Evolutionary conservation across 2,797 vertebrate species (phyloP), one percentile per base, ranked within the genome.

Genomic region (Enteromius radiatus): DNA sequence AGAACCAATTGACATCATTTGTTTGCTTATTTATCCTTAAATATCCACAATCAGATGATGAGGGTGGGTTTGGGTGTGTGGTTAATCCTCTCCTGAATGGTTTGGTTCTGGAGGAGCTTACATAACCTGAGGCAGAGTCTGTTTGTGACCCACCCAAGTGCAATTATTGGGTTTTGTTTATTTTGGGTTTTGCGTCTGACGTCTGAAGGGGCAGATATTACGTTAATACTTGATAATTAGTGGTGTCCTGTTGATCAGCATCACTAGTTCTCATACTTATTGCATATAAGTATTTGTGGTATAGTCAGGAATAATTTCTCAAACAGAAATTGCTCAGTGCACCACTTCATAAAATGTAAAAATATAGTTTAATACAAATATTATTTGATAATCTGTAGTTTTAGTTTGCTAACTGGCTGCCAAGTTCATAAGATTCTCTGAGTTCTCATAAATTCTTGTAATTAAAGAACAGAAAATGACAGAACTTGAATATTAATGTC

Each of bases 401-500:
- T 52, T 67, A 47, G 17, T 14, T 9, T 11, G 8, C 10, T 26
- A 43, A 28, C 17, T 14, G 10, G 9, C 10, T 59, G 49, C 36
- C 64, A 68, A 59, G 3, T 15, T 41, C 45, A 14, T 26, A n/a
- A 3, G n/a, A 68, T 41, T 38, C 3, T 28, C 63, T 8, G 6
- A 38, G 7, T 14, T 15, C 28, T 69, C 65, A 31, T 70, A n/a
- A 33, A 59, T 59, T 80, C 23, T 28, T 38, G 9, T 43, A 59
- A 70, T 59, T 70, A 71, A 33, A 69, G 49, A 59, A 49, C 56
- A 31, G 28, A 75, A 26, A 56, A 84, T 15, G 28, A 78, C 26
- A 83, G 36, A 81, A 78, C 45, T 21, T 47, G n/a, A 79, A 28
- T 43, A 82, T 56, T 47, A 67, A 80, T 67, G 33, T 82, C 10